Percentiles rank a stretch among this genome's conserved stretches.
Evolutionary conservation across 64 coral and sea anemone genomes (phyloP).

Genomic region (Actinia tenebrosa): DNA sequence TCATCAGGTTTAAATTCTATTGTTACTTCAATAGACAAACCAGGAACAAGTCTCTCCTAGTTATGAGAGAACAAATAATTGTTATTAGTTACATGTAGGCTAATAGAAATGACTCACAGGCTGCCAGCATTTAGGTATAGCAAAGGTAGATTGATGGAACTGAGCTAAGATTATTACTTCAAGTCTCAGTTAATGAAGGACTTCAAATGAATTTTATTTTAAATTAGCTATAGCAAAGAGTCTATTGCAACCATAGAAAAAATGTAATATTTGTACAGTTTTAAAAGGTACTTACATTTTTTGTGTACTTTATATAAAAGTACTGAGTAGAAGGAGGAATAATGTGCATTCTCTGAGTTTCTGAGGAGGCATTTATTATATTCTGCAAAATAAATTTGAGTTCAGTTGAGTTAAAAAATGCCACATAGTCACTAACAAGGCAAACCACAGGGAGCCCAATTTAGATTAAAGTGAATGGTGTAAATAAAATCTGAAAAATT

Average conservation of each 20-base stretch:
- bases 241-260: background rate
- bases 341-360: conserved; percentile 99
- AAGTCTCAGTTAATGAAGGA: too few relatives aligned
- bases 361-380: conserved; percentile 85
- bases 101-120: too few relatives aligned
- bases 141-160: too few relatives aligned
- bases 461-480: too few relatives aligned
- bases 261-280: background rate
- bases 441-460: too few relatives aligned
- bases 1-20: conserved; percentile 94
- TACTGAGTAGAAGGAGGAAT: conserved; percentile 91
- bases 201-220: too few relatives aligned
- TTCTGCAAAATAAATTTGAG: conserved; percentile 35
- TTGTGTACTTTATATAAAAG: conserved; percentile 93
- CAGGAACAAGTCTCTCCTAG: conserved; percentile 91
- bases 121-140: too few relatives aligned
- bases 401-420: background rate
- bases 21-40: conserved; percentile 84
- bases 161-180: too few relatives aligned
- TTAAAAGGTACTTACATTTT: conserved; percentile 63
- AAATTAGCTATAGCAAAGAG: too few relatives aligned
- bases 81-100: too few relatives aligned
- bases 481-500: too few relatives aligned
- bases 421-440: background rate
- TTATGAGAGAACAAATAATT: background rate